Evolutionary conservation across 2,888 invertebrate genomes (phyloP).

Genomic region (Lottia gigantea): DNA sequence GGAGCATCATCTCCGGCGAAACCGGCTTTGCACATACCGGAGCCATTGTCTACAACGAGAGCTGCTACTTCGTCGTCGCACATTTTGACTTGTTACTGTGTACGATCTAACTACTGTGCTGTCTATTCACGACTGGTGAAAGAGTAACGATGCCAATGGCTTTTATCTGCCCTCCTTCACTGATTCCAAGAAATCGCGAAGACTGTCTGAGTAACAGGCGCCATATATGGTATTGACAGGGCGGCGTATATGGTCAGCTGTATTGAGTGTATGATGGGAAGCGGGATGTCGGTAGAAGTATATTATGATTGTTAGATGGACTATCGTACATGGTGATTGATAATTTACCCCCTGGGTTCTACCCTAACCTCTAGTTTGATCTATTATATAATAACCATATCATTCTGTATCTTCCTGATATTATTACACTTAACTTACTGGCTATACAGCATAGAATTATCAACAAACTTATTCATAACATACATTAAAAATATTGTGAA

Average conservation of each 20-base stretch:
- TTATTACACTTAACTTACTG: no score
- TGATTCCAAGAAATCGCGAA: constrained; percentile 2
- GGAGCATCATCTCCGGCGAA: constrained; percentile 30
- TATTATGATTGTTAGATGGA: no score
- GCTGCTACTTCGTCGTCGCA: constrained; percentile 11
- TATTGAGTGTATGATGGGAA: no score
- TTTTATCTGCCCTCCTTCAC: constrained; percentile 11
- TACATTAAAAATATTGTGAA: no score
- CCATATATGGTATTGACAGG: constrained; percentile 8
- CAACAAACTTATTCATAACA: no score
- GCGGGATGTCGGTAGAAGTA: no score
- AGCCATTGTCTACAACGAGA: constrained; percentile 10
- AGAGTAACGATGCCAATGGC: constrained; percentile 2
- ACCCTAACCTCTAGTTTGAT: no score
- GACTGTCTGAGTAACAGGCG: neutral
- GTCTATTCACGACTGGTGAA: constrained; percentile 9
- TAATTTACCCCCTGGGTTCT: no score
- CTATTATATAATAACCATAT: no score
- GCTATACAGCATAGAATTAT: no score
- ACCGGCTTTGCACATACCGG: constrained; percentile 26
- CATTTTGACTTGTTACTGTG: neutral
- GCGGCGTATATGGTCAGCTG: neutral
- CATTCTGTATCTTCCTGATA: no score
- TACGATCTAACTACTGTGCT: constrained; percentile 9
- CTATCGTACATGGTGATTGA: no score